Base-by-base conservation (phyloP, 1,140 invertebrate species). In the Drosophila equinoxialis region DNA sequence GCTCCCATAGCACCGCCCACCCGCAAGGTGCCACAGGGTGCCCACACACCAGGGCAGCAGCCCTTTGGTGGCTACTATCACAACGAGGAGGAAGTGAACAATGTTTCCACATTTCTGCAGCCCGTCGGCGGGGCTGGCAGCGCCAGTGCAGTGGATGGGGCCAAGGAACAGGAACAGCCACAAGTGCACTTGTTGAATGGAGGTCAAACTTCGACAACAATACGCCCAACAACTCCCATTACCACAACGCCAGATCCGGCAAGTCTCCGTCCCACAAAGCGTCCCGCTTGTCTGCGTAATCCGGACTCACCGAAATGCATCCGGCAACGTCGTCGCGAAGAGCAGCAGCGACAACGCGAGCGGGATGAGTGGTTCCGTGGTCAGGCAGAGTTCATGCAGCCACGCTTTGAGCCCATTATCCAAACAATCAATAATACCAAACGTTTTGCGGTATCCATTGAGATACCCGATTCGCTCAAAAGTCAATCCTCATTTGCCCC, bases 401-500 rank as follows among this genome's bases (percentile, higher is more conserved):
- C 90, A 2, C 75, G 67, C 14, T 91, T 79, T 37, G 84, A 91
- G 35, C 85, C 89, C 17, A 79, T 89, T 30, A 62, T 90, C 37
- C 90, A 91, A 64, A 91, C 90, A 3, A 77, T 90, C 1, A 90
- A 90, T 68, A 91, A 90, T 13, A 91, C 90, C 1, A 89, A 81
- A 61, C 79, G 87, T 8, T 90, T 90, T 45, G 90, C 87, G 0
- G 84, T 90, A 1, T 91, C 89, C 17, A 91, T 91, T 54, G 84
- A 90, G 65, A 91, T 91, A 71, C 90, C 90, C 13, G 90, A 91
- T 45, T 91, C 90, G 2, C 90, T 90, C 41, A 91, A 90, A 58
- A 26, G 63, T 5, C 71, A 70, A 37, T 66, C 79, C 6, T 58
- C 23, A n/a, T 62, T 61, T 10, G 17, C 51, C 11, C 35, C 45